A percentile compares a stretch with the other conserved stretches of the same genome.
These are phyloP conservation scores for Gobionotothen gibberifrons DNA, from an alignment of 2,797 vertebrate genomes.

Conservation along the genomic window DNA sequence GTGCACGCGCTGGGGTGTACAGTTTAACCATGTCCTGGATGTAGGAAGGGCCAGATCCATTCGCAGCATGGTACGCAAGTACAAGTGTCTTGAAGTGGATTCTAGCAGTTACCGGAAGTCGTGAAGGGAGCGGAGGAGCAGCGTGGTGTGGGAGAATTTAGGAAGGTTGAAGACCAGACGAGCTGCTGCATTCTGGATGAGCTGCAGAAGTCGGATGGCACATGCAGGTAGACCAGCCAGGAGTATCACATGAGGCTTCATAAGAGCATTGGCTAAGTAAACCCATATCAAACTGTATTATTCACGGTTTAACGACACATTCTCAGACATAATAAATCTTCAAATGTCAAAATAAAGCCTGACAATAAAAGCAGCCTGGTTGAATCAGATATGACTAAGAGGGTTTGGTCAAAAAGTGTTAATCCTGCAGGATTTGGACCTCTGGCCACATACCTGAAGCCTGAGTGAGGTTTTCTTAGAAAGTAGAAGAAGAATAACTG, in stretches of 20 bases:
- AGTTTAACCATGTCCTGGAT: too few species aligned
- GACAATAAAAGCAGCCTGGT: not conserved
- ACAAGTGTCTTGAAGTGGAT: too few species aligned
- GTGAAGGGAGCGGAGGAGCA: too few species aligned
- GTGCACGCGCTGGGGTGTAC: too few species aligned
- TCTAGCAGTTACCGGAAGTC: too few species aligned
- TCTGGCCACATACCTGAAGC: not conserved
- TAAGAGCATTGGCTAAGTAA: conserved; percentile 2
- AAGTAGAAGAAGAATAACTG: conserved; percentile 1
- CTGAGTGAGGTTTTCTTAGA: not conserved
- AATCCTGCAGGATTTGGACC: conserved; percentile 2
- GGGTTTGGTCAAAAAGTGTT: conserved; percentile 42
- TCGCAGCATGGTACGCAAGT: too few species aligned
- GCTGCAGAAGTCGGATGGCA: too few species aligned
- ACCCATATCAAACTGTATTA: not conserved
- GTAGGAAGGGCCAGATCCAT: too few species aligned
- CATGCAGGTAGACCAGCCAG: too few species aligned
- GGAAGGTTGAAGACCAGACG: too few species aligned
- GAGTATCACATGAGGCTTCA: not conserved
- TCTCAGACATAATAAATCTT: conserved; percentile 2
- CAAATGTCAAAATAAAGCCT: conserved; percentile 11
- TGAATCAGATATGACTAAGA: conserved; percentile 53
- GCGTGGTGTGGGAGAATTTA: too few species aligned
- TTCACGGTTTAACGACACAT: not conserved
- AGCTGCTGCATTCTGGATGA: too few species aligned